A percentile compares a stretch with the other conserved stretches of the same genome.
Evolutionary conservation across 2,888 invertebrate genomes (phyloP).

Genomic region (Molanna angustata): DNA sequence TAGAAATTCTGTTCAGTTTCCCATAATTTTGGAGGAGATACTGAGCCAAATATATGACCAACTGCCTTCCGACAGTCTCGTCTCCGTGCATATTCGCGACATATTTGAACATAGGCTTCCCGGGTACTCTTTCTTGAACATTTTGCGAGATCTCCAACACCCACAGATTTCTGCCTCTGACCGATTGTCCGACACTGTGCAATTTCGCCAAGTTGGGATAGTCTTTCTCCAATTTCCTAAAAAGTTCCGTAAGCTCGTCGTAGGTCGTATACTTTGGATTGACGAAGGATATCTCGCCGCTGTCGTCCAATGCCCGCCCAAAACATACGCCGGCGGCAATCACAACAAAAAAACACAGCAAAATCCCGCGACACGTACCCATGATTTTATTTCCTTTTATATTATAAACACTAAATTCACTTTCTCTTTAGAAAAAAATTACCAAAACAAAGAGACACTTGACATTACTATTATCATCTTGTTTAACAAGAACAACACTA

Average conservation of each 20-base stretch:
- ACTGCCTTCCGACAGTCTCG: constrained; percentile 83
- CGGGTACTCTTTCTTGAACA: constrained; percentile 51
- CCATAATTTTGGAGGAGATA: constrained; percentile 79
- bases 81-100: constrained; percentile 98
- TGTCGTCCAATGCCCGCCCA: constrained; percentile 11
- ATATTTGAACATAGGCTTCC: constrained; percentile 88
- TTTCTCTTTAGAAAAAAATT: no score
- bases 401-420: background rate
- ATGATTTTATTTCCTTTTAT: background rate
- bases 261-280: constrained; percentile 64
- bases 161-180: constrained; percentile 76
- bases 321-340: background rate
- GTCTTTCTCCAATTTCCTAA: constrained; percentile 58
- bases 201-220: constrained; percentile 70
- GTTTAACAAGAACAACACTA: no score
- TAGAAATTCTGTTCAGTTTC: constrained; percentile 65
- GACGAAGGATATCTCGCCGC: constrained; percentile 15
- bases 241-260: constrained; percentile 64
- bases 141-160: constrained; percentile 78
- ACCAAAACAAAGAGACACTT: no score
- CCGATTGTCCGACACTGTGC: constrained; percentile 79
- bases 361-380: constrained; percentile 19
- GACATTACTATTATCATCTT: no score
- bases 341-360: background rate
- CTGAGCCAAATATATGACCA: constrained; percentile 79